These are phyloP conservation scores for Carpatolechia fugitivella DNA, from an alignment of 2,888 invertebrate genomes.

Conservation along the genomic window DNA sequence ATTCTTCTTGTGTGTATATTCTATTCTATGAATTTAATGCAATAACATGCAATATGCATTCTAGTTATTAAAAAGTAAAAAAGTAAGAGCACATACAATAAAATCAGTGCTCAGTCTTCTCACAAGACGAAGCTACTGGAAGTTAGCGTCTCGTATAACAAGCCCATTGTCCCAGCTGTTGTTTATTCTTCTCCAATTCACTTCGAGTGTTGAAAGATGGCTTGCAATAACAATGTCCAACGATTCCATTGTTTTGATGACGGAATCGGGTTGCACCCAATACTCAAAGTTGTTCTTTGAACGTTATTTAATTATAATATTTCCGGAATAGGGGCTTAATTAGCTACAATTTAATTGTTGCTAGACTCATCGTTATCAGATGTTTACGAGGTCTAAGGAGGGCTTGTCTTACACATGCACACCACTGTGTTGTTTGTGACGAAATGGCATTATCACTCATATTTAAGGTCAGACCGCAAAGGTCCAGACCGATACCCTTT, in stretches of 20 bases:
- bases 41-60: too few relatives aligned
- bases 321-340: too few relatives aligned
- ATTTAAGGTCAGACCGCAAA: slow-evolving; percentile 42
- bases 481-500: slow-evolving; percentile 55
- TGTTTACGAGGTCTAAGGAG: slow-evolving; percentile 25
- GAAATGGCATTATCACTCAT: slow-evolving; percentile 34
- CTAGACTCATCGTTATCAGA: background rate
- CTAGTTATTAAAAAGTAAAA: too few relatives aligned
- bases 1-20: too few relatives aligned
- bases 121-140: background rate
- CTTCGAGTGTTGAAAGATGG: background rate
- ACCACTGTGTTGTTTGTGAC: slow-evolving; percentile 34
- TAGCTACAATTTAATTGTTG: background rate
- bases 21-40: too few relatives aligned
- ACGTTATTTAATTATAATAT: too few relatives aligned
- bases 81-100: too few relatives aligned
- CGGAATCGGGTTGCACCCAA: background rate
- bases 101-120: too few relatives aligned
- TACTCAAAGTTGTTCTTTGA: too few relatives aligned
- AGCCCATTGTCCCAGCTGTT: background rate
- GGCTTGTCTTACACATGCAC: slow-evolving; percentile 40
- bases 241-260: background rate
- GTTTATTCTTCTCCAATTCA: slow-evolving; percentile 1
- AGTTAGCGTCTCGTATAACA: background rate
- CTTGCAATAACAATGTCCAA: background rate